Evolutionary conservation across 2,113 vertebrate species (phyloP).

Genomic region (Xiphophorus couchianus): DNA sequence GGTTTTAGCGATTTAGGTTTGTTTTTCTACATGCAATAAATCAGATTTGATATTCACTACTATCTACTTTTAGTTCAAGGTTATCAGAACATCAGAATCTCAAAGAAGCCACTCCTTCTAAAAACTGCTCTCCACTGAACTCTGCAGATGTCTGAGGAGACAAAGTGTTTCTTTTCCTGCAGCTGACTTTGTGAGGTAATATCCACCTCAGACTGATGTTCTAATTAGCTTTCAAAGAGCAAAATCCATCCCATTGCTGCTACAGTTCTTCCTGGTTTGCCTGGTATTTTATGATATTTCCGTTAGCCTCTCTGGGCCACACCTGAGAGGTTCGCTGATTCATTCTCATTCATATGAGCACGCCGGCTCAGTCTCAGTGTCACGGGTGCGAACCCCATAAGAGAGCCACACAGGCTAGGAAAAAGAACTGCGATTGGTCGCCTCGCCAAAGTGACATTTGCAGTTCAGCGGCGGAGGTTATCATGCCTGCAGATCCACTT

Average conservation of each 20-base stretch:
- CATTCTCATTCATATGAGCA: slow-evolving; percentile 71
- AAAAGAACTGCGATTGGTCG: slow-evolving; percentile 47
- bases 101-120: neutral
- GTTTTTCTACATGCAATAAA: too few species aligned
- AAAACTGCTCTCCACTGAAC: slow-evolving; percentile 1
- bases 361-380: slow-evolving; percentile 54
- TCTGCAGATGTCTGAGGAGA: slow-evolving; percentile 18
- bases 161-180: slow-evolving; percentile 21
- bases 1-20: neutral
- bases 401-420: slow-evolving; percentile 30
- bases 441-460: slow-evolving; percentile 66
- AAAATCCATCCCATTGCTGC: slow-evolving; percentile 1
- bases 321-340: slow-evolving; percentile 62
- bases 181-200: neutral
- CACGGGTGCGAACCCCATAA: slow-evolving; percentile 46
- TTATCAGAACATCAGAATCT: too few species aligned
- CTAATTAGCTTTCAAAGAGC: slow-evolving; percentile 30
- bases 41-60: too few species aligned
- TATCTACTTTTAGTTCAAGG: too few species aligned
- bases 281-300: slow-evolving; percentile 60
- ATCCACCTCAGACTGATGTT: neutral
- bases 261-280: slow-evolving; percentile 13
- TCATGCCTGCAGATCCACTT: slow-evolving; percentile 55
- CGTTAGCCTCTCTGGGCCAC: slow-evolving; percentile 29
- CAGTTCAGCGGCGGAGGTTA: slow-evolving; percentile 68